These are phyloP conservation scores for Autographa gamma DNA, from an alignment of 2,888 invertebrate genomes.

Conservation along the genomic window DNA sequence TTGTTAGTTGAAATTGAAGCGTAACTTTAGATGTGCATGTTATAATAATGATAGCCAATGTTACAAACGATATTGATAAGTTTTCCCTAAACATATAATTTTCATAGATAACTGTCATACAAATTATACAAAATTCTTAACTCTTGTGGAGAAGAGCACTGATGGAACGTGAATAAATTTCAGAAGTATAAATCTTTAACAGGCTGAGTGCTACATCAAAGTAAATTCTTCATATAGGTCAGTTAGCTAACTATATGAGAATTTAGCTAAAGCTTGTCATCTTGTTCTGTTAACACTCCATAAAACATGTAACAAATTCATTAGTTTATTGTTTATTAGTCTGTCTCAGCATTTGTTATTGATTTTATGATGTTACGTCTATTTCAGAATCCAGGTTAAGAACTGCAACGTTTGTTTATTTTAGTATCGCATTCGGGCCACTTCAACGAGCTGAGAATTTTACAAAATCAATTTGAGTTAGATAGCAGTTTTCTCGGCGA, in stretches of 20 bases:
- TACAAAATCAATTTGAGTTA: slow-evolving; percentile 34
- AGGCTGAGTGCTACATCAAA: background rate
- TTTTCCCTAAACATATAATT: too few relatives aligned
- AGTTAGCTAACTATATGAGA: background rate
- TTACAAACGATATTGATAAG: too few relatives aligned
- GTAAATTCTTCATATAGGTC: background rate
- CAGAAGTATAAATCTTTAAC: too few relatives aligned
- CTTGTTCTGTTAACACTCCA: background rate
- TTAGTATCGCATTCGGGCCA: slow-evolving; percentile 50
- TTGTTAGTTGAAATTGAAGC: too few relatives aligned
- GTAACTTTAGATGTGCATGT: too few relatives aligned
- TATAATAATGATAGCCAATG: too few relatives aligned
- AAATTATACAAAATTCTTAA: too few relatives aligned
- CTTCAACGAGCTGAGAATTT: slow-evolving; percentile 20
- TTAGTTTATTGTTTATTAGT: background rate
- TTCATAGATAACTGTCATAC: too few relatives aligned
- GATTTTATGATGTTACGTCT: slow-evolving; percentile 18
- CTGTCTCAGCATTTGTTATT: background rate
- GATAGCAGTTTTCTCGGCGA: slow-evolving; percentile 1
- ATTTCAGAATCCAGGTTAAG: slow-evolving; percentile 48
- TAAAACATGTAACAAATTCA: background rate
- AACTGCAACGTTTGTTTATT: slow-evolving; percentile 46
- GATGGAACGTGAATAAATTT: too few relatives aligned
- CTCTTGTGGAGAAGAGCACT: too few relatives aligned
- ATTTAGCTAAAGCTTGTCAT: background rate